A percentile compares a stretch with the other conserved stretches of the same genome.
Conservation (phyloP, 2,888 invertebrate species). For the Ormyrus labotus region DNA sequence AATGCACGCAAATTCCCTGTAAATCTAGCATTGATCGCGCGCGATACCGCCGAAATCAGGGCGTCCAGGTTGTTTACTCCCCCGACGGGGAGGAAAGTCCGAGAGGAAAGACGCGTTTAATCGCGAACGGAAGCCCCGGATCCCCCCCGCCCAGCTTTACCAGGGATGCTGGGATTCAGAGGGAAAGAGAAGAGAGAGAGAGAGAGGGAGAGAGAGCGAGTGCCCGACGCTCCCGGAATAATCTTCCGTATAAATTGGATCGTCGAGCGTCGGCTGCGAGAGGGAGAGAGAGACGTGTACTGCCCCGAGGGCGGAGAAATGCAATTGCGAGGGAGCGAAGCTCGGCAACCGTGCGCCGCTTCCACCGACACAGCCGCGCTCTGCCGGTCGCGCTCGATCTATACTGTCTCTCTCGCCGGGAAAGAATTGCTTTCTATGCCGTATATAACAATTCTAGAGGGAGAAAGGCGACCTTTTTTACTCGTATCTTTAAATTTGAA, state of each 20-base stretch:
- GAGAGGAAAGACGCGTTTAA: slow-evolving; percentile 13
- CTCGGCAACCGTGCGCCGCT: slow-evolving; percentile 15
- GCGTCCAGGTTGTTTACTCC: slow-evolving; percentile 2
- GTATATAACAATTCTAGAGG: slow-evolving; percentile 49
- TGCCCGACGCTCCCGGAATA: slow-evolving; percentile 66
- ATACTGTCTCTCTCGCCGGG: neutral
- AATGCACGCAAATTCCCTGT: slow-evolving; percentile 39
- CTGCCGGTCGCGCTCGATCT: slow-evolving; percentile 1
- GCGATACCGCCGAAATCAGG: neutral
- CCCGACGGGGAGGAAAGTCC: slow-evolving; percentile 29
- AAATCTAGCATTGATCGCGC: slow-evolving; percentile 1
- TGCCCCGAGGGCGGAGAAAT: slow-evolving; percentile 48
- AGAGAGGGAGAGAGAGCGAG: slow-evolving; percentile 6
- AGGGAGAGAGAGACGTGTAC: slow-evolving; percentile 44
- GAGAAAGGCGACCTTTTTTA: slow-evolving; percentile 17
- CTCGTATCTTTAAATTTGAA: slow-evolving; percentile 40
- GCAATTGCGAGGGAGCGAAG: slow-evolving; percentile 49
- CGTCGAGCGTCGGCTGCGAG: slow-evolving; percentile 62
- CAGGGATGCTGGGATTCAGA: neutral
- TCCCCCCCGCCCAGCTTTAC: slow-evolving; percentile 22
- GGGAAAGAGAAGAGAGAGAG: neutral
- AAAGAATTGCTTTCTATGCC: slow-evolving; percentile 47
- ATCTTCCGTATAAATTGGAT: slow-evolving; percentile 74
- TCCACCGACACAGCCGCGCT: slow-evolving; percentile 7
- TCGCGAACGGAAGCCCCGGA: neutral